These are phyloP conservation scores for Mycteria americana DNA, from an alignment of 2,797 vertebrate genomes.

Conservation along the genomic window DNA sequence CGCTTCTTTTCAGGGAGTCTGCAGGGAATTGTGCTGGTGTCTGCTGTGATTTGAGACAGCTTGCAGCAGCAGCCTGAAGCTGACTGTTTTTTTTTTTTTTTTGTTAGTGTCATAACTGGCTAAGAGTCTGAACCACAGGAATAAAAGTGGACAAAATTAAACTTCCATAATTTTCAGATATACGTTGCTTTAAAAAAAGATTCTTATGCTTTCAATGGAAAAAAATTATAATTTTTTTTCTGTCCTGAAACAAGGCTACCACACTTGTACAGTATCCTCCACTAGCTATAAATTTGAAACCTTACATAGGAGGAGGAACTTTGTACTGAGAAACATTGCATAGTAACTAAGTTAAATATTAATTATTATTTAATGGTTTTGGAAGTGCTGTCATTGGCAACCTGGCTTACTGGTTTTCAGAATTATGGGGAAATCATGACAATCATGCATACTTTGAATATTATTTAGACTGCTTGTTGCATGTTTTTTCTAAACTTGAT, in stretches of 20 bases:
- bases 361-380: neutral
- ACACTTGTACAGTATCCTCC: neutral
- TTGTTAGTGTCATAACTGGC: neutral
- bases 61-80: neutral
- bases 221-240: neutral
- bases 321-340: neutral
- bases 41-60: slow-evolving; percentile 23
- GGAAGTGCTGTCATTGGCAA: neutral
- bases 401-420: neutral
- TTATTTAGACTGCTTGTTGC: neutral
- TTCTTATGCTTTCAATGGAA: neutral
- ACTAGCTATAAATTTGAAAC: neutral
- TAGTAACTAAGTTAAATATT: slow-evolving; percentile 21
- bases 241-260: neutral
- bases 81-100: neutral
- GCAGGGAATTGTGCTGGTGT: neutral
- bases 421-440: neutral
- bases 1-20: neutral
- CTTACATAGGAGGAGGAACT: neutral
- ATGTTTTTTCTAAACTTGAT: neutral
- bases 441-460: neutral
- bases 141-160: neutral
- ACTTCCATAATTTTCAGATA: neutral
- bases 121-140: neutral
- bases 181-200: neutral